phyloP scores from a whole-genome alignment of 2,797 vertebrate species.

The Betta splendens region DNA sequence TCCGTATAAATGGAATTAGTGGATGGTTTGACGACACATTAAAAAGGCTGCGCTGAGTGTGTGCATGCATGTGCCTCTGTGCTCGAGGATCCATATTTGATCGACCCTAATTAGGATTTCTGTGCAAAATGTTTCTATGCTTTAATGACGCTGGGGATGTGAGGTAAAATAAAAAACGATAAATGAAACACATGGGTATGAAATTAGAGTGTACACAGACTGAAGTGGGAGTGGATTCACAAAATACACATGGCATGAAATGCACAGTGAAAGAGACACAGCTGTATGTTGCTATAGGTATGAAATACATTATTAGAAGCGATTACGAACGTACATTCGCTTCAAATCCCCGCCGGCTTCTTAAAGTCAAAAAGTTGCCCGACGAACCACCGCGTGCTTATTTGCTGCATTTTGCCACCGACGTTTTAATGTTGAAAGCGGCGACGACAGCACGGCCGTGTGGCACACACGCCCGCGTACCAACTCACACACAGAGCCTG shows the following conservation, averaged over 20 bases:
- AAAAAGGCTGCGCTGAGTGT: conserved; percentile 61
- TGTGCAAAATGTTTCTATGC: conserved; percentile 54
- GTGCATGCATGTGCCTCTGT: conserved; percentile 33
- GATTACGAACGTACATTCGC: conserved; percentile 11
- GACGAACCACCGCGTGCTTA: conserved; percentile 29
- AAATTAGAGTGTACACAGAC: conserved; percentile 45
- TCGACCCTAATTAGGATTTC: conserved; percentile 69
- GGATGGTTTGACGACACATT: conserved; percentile 74
- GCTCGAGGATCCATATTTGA: conserved; percentile 62
- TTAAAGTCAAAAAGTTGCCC: conserved; percentile 5
- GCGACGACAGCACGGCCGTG: conserved; percentile 37
- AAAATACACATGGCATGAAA: conserved; percentile 42
- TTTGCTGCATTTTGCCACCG: conserved; percentile 25
- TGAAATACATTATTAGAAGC: conserved; percentile 32
- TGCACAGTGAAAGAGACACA: conserved; percentile 34
- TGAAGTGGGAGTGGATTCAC: conserved; percentile 32
- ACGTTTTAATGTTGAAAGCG: conserved; percentile 42
- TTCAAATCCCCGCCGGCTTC: conserved; percentile 6
- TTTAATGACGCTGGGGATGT: conserved; percentile 53
- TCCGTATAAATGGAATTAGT: conserved; percentile 83
- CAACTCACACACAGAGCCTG: conserved; percentile 44
- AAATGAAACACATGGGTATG: conserved; percentile 40
- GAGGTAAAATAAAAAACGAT: conserved; percentile 30
- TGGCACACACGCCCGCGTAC: conserved; percentile 27
- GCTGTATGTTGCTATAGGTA: conserved; percentile 26